These are phyloP conservation scores for Spisula subtruncata DNA, from an alignment of 2,888 invertebrate species.

Conservation along the genomic window DNA sequence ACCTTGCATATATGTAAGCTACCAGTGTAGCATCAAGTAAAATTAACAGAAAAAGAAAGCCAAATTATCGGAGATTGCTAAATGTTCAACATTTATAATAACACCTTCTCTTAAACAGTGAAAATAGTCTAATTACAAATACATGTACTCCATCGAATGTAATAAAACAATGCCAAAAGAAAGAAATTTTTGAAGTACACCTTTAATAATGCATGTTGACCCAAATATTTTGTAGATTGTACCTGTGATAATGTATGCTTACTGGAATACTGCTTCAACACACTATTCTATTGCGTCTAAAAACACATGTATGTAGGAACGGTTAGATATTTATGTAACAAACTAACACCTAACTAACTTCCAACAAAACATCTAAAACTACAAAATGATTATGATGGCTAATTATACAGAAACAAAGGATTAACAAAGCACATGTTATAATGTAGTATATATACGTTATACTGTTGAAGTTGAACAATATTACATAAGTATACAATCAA, in stretches of 20 bases:
- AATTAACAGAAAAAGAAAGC: not conserved
- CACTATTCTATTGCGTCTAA: not conserved
- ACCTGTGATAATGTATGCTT: too few relatives aligned
- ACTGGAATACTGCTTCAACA: too few relatives aligned
- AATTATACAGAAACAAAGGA: not conserved
- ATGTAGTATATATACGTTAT: not conserved
- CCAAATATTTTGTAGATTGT: too few relatives aligned
- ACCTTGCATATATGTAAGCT: not conserved
- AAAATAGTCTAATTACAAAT: too few relatives aligned
- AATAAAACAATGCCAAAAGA: too few relatives aligned
- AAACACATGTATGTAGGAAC: not conserved
- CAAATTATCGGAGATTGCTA: not conserved
- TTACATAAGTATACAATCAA: not conserved
- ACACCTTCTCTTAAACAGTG: not conserved
- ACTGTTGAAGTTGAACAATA: conserved; percentile 3
- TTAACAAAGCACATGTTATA: not conserved
- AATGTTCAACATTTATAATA: not conserved
- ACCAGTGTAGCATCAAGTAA: not conserved
- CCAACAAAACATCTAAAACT: not conserved
- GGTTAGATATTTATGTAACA: not conserved
- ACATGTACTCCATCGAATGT: too few relatives aligned
- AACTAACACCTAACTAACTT: not conserved
- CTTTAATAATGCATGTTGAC: too few relatives aligned
- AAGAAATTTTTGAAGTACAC: too few relatives aligned
- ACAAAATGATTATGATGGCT: not conserved